Evolutionary conservation across 2,888 invertebrate species (phyloP), one percentile per base, ranked within the genome.

Genomic region (Nymphalis polychloros): DNA sequence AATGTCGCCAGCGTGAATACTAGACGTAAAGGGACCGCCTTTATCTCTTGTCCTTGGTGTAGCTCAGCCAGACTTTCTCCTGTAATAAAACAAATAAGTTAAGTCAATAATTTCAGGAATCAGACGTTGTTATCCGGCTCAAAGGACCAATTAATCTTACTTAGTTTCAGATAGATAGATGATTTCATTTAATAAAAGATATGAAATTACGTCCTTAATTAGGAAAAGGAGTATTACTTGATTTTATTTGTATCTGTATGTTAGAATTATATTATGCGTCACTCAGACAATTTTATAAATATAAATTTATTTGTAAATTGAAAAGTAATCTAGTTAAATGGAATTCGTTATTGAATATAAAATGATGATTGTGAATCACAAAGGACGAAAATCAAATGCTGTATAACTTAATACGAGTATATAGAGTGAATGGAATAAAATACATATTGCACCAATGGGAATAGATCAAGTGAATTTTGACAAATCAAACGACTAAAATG

Each of bases 1-100:
- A 81, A 79, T 60, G 86, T 69, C 75, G 82, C 80, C 74, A 85
- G 59, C 27, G 72, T 59, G 52, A 80, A 71, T 53, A 79, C 71
- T 20, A 81, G 65, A 75, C 77, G 78, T 61, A 73, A 48, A 19
- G 76, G 69, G 3, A 73, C 67, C 48, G 72, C 66, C 46, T 71
- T 71, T 8, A 77, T 73, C n/a, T 73, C 75, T n/a, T 83, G 79
- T 4, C 90, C 88, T 73, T 92, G 92, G 63, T 92, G 92, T n/a
- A 92, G 82, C 73, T 92, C 92, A 0, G 92, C 92, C 1, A 92
- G 81, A 67, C 92, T 92, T 74, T 92, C 92, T 73, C 91, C 91
- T 91, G 83, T 0, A 64, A 73, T 71, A 74, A 70, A 71, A 75
- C 72, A 49, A 59, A 27, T 27, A 47, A 48, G 27, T 57, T 13